phyloP scores from a whole-genome alignment of 2,113 vertebrate species.

The Accipiter cooperii region DNA sequence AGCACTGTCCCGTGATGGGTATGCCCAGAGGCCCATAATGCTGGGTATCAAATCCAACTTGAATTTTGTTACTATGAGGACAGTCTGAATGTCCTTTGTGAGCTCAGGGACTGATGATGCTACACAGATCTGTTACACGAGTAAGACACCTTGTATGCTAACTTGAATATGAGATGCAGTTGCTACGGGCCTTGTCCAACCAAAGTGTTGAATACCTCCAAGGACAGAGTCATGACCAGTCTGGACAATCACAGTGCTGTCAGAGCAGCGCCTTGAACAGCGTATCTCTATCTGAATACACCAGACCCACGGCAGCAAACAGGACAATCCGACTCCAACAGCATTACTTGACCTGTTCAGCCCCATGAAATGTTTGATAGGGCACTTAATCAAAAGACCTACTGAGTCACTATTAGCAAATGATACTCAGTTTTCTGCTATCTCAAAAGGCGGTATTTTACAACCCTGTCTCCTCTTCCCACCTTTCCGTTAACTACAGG shows the following conservation, averaged over 20 bases:
- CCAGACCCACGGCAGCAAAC: not conserved
- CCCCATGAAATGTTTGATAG: not conserved
- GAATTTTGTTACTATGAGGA: not conserved
- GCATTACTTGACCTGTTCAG: not conserved
- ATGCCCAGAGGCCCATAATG: not conserved
- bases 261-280: not conserved
- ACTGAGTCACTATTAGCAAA: not conserved
- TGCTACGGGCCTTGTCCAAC: not conserved
- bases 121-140: not conserved
- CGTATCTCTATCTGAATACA: not conserved
- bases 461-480: not conserved
- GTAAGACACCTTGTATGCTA: not conserved
- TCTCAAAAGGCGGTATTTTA: not conserved
- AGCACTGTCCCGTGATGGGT: accelerated
- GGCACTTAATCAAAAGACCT: not conserved
- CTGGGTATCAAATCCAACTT: not conserved
- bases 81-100: not conserved
- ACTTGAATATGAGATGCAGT: not conserved
- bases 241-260: not conserved
- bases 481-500: not conserved
- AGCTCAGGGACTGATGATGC: not conserved
- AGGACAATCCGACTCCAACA: not conserved
- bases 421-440: not conserved
- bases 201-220: not conserved
- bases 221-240: not conserved